Base-by-base conservation (phyloP, 1,140 invertebrate species). In the Caenorhabditis brenneri region DNA sequence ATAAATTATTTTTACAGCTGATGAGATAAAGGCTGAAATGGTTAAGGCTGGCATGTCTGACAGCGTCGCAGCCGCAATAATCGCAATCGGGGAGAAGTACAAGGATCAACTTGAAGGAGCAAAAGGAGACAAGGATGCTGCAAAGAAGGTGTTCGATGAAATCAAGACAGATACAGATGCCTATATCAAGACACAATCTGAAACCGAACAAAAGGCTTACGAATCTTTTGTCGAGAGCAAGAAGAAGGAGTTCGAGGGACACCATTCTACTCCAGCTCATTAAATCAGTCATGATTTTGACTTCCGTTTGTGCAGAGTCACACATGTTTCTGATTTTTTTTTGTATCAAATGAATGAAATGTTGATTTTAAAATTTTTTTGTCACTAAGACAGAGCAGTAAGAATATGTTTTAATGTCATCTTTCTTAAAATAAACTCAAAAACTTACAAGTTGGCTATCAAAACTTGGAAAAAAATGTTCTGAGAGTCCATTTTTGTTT, bases 151-250 rank as follows among this genome's bases (percentile, higher is more conserved):
- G 1, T 74, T 74, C 65, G 65, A 74, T 4, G 19, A 42, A n/a
- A 74, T 74, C 65, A 74, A 74, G 65, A 42, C 22, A 24, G 36
- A 74, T 6, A 74, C 65, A 15, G 65, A 74, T 15, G 36, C 33
- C 19, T 74, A 74, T 22, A 74, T 74, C 65, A 74, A 74, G 36
- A 74, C 33, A 24, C 65, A 74, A 74, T 24, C 65, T 22, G 65
- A 42, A 27, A n/a, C 65, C 33, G 65, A 74, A 3, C 65, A 74
- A 19, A 46, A n/a, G 4, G 65, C 65, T 74, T 74, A 74, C n/a
- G n/a, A 39, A 10, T 12, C 36, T 5, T 74, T 22, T 15, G 19
- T 39, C 65, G 65, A 74, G 65, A 12, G 22, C 2, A 74, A 42
- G 36, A 74, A 74, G 65, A 74, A 74, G 36, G 36, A 74, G 15